phyloP scores from a whole-genome alignment of 2,113 vertebrate genomes.

The Tamias sibiricus region DNA sequence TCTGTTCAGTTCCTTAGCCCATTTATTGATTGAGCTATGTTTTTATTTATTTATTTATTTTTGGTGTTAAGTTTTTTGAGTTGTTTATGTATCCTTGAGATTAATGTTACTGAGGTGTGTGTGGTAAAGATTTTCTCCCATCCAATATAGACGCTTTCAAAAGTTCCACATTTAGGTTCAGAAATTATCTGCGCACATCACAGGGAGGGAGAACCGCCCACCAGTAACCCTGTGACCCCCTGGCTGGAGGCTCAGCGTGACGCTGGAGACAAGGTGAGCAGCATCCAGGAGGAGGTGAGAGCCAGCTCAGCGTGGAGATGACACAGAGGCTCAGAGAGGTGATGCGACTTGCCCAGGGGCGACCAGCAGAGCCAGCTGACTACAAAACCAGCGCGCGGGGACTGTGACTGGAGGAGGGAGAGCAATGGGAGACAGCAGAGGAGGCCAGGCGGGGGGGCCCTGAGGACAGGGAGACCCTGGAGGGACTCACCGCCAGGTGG shows the following conservation, averaged over 20 bases:
- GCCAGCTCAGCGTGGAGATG: neutral
- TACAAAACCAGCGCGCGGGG: neutral
- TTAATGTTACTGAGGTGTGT: too few relatives aligned
- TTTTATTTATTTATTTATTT: too few relatives aligned
- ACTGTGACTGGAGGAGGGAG: neutral
- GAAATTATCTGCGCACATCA: neutral
- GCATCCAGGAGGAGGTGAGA: neutral
- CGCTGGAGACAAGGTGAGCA: neutral
- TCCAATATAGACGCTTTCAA: neutral
- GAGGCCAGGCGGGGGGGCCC: too few relatives aligned
- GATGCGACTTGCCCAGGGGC: neutral
- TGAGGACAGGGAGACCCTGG: neutral
- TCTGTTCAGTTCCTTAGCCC: too few relatives aligned
- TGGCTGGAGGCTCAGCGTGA: neutral
- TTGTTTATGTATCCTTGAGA: too few relatives aligned
- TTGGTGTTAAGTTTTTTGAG: too few relatives aligned
- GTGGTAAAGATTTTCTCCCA: too few relatives aligned
- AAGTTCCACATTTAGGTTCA: constrained; percentile 5
- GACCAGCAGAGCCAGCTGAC: too few relatives aligned
- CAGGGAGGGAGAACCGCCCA: neutral
- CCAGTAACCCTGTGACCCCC: neutral
- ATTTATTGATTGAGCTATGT: too few relatives aligned
- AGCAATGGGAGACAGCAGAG: too few relatives aligned
- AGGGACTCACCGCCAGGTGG: rapidly evolving
- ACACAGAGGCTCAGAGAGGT: neutral